A percentile compares a stretch with the other conserved stretches of the same genome.
Conservation (phyloP, 37 sponge, comb jelly and placozoan genomes). For the Chondrosia reniformis region DNA sequence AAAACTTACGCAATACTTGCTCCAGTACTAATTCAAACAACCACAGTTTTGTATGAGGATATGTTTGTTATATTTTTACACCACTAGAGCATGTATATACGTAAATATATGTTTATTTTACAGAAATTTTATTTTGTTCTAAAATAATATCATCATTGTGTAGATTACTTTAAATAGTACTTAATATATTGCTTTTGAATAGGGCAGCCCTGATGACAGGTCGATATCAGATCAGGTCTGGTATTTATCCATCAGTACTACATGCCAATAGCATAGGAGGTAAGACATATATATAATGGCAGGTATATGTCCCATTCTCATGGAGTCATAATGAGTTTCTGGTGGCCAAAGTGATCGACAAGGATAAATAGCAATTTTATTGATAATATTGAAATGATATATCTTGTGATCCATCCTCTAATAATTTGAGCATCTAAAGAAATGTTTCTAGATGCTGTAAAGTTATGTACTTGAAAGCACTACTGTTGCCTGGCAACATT, state of each 20-base stretch:
- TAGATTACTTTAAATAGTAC: not conserved
- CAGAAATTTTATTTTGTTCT: not conserved
- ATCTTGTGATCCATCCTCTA: too few species aligned
- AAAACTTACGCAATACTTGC: too few species aligned
- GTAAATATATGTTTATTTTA: not conserved
- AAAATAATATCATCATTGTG: not conserved
- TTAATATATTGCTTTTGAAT: not conserved
- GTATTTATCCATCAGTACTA: conserved; percentile 62
- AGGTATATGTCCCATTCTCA: not conserved
- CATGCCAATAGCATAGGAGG: conserved; percentile 38
- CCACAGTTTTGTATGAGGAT: too few species aligned
- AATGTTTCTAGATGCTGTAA: too few species aligned
- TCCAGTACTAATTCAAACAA: too few species aligned
- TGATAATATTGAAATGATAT: too few species aligned
- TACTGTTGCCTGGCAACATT: too few species aligned
- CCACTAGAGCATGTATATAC: not conserved
- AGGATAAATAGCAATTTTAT: too few species aligned
- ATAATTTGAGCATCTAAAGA: too few species aligned
- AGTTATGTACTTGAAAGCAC: too few species aligned
- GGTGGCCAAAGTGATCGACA: too few species aligned
- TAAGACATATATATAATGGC: conserved; percentile 6
- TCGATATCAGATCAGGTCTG: conserved; percentile 62
- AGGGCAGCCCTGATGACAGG: conserved; percentile 70
- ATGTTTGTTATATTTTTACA: not conserved
- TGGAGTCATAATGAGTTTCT: too few species aligned